phyloP scores from a whole-genome alignment of 2,797 vertebrate genomes.

The Microchirus variegatus region DNA sequence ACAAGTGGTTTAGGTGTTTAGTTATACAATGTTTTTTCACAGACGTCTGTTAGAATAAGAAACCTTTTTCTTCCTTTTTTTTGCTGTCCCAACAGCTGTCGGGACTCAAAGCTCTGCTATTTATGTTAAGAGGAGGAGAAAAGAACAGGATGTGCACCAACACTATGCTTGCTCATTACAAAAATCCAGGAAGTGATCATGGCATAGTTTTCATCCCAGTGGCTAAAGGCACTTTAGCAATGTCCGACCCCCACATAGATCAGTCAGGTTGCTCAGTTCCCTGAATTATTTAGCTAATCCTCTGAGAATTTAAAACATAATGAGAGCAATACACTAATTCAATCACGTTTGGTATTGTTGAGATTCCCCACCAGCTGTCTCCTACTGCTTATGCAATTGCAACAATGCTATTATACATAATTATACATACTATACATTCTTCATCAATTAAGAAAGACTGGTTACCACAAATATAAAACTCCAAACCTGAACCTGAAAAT shows the following conservation, averaged over 20 bases:
- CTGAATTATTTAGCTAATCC: conserved; percentile 35
- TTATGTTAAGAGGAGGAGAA: background rate
- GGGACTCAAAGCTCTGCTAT: no score
- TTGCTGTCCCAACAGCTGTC: no score
- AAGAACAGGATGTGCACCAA: conserved; percentile 21
- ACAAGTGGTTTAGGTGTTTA: no score
- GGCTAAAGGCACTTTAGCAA: conserved; percentile 21
- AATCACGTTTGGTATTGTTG: conserved; percentile 15
- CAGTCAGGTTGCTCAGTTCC: conserved; percentile 1
- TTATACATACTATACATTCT: background rate
- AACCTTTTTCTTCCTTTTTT: no score
- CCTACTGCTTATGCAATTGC: background rate
- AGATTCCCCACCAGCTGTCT: conserved; percentile 11
- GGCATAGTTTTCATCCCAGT: conserved; percentile 13
- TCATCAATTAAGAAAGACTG: background rate
- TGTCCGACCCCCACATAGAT: conserved; percentile 29
- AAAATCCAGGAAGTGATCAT: conserved; percentile 24
- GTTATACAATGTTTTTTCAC: no score
- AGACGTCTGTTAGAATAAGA: no score
- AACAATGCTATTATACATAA: background rate
- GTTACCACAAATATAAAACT: background rate
- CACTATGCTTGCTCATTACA: conserved; percentile 42
- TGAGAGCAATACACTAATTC: conserved; percentile 15
- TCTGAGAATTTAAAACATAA: conserved; percentile 26
- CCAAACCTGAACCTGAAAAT: background rate